Evolutionary conservation across 2,888 invertebrate species (phyloP).

Genomic region (Tanytarsus gracilentus): DNA sequence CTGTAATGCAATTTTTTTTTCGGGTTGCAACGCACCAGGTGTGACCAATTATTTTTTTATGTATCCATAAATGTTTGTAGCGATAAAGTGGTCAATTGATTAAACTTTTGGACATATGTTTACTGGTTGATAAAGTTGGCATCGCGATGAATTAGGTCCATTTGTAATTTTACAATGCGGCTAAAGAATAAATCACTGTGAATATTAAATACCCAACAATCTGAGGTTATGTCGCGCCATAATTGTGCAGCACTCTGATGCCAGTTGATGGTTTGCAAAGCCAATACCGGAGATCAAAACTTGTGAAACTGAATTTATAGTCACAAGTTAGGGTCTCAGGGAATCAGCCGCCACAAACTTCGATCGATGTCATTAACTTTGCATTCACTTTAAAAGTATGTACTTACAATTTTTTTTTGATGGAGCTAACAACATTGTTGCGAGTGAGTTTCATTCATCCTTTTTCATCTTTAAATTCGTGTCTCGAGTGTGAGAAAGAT

Average conservation of each 20-base stretch:
- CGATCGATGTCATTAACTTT: too few species aligned
- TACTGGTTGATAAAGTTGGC: neutral
- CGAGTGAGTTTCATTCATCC: too few species aligned
- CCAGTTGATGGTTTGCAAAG: constrained; percentile 40
- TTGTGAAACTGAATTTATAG: constrained; percentile 45
- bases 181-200: too few species aligned
- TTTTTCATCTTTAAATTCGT: too few species aligned
- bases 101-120: constrained; percentile 8
- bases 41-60: neutral
- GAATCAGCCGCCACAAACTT: constrained; percentile 45
- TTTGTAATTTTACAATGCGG: too few species aligned
- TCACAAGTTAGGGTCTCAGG: constrained; percentile 47
- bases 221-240: too few species aligned
- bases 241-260: too few species aligned
- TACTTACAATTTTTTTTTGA: neutral
- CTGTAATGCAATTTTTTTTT: neutral
- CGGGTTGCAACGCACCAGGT: neutral
- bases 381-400: neutral
- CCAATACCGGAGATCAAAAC: constrained; percentile 47
- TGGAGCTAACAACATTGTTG: neutral
- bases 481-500: too few species aligned
- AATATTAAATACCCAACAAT: too few species aligned
- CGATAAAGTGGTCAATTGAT: constrained; percentile 5
- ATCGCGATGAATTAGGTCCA: too few species aligned
- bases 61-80: neutral